phyloP scores from a whole-genome alignment of 2,113 vertebrate genomes.

The Atractosteus spatula region DNA sequence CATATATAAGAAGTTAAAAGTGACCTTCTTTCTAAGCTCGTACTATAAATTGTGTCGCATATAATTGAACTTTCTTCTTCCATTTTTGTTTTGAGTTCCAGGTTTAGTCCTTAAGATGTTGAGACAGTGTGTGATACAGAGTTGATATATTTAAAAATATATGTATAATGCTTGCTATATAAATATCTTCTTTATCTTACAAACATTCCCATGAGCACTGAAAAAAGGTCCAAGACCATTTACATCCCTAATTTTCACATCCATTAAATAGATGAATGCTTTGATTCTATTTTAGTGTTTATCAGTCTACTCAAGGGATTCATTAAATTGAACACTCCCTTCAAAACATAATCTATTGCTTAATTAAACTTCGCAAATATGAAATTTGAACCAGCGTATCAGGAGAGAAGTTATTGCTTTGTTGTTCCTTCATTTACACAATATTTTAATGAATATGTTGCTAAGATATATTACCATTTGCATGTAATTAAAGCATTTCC shows the following conservation, averaged over 20 bases:
- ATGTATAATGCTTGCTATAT: conserved; percentile 61
- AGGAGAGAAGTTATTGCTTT: conserved; percentile 81
- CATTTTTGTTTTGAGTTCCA: background rate
- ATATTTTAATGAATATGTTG: conserved; percentile 80
- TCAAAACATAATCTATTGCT: conserved; percentile 98
- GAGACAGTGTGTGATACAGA: conserved; percentile 39
- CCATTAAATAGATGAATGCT: conserved; percentile 96
- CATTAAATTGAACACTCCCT: conserved; percentile 92
- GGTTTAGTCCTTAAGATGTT: conserved; percentile 58
- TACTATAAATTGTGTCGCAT: background rate
- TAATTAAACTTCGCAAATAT: conserved; percentile 98
- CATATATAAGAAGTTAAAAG: no score
- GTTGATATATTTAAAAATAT: conserved; percentile 44
- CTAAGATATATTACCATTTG: conserved; percentile 64
- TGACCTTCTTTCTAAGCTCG: background rate
- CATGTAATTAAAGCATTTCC: conserved; percentile 77
- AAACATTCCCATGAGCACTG: conserved; percentile 72
- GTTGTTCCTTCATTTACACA: conserved; percentile 75
- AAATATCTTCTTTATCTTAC: conserved; percentile 63
- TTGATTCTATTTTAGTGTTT: conserved; percentile 94
- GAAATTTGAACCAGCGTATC: conserved; percentile 90
- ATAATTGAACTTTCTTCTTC: background rate
- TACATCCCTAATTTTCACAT: conserved; percentile 90
- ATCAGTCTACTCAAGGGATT: conserved; percentile 89
- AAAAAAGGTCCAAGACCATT: conserved; percentile 76